Conservation (phyloP, 2,797 vertebrate species). For the Intellagama lesueurii region DNA sequence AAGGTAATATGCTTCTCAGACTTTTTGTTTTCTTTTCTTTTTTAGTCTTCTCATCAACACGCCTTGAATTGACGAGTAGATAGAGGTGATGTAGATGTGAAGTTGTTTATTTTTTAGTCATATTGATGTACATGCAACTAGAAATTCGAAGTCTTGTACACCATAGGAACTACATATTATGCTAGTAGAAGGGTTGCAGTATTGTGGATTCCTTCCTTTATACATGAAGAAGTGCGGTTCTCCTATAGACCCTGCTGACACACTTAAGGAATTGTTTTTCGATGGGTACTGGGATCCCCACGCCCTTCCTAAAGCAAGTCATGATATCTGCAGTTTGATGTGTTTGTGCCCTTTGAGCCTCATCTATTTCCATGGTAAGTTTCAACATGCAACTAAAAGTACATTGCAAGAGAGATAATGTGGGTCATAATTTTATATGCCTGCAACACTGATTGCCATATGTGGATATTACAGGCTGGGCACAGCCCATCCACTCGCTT, state of each 20-base stretch:
- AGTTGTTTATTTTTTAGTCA: not conserved
- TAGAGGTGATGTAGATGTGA: not conserved
- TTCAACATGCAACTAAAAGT: not conserved
- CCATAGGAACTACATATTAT: not conserved
- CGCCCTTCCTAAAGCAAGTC: not conserved
- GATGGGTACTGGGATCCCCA: not conserved
- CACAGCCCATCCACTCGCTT: not conserved
- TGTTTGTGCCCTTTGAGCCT: not conserved
- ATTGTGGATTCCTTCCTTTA: not conserved
- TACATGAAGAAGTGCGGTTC: not conserved
- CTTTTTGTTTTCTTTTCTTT: not conserved
- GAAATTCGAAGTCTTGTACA: not conserved
- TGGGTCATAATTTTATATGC: not conserved
- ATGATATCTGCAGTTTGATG: not conserved
- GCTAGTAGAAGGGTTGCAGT: not conserved
- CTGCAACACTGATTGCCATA: not conserved
- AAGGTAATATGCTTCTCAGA: not conserved
- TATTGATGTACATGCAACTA: not conserved
- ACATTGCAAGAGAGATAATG: not conserved
- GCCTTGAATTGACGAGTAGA: not conserved
- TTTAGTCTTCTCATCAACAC: not conserved
- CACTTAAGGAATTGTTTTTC: not conserved
- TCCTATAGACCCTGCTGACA: not conserved
- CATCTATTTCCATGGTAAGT: not conserved
- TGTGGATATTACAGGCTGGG: not conserved